Evolutionary conservation across 2,113 vertebrate species (phyloP).

Genomic region (Drymodes brunneopygia): DNA sequence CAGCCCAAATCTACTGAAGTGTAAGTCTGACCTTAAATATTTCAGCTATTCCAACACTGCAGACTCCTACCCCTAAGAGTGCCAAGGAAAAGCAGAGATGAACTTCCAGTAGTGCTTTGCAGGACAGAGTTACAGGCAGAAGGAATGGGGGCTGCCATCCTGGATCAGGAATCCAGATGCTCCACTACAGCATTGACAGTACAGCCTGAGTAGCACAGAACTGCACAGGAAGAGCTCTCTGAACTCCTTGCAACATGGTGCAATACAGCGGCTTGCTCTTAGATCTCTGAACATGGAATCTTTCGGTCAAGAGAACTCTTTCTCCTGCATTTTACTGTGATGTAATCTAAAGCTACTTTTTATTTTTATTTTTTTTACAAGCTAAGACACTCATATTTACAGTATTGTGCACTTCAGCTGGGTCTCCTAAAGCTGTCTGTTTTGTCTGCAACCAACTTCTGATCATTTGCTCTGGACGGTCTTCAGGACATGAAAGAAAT

Average conservation of each 20-base stretch:
- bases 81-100: not conserved
- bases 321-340: not conserved
- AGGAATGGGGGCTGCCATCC: not conserved
- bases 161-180: not conserved
- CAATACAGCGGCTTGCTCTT: not conserved
- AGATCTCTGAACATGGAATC: rapidly evolving
- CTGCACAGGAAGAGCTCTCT: not conserved
- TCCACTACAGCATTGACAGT: not conserved
- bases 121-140: not conserved
- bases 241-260: not conserved
- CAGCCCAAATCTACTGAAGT: not conserved
- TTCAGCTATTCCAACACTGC: not conserved
- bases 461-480: not conserved
- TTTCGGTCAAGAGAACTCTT: not conserved
- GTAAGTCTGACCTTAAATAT: not conserved
- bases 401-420: not conserved
- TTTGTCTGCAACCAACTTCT: not conserved
- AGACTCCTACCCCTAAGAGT: not conserved
- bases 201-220: not conserved
- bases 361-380: not conserved
- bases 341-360: not conserved
- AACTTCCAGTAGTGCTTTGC: not conserved
- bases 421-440: not conserved
- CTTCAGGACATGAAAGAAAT: not conserved
- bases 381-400: not conserved